Conservation (phyloP, 2,888 invertebrate genomes). For the Drosophila macrothrix region DNA sequence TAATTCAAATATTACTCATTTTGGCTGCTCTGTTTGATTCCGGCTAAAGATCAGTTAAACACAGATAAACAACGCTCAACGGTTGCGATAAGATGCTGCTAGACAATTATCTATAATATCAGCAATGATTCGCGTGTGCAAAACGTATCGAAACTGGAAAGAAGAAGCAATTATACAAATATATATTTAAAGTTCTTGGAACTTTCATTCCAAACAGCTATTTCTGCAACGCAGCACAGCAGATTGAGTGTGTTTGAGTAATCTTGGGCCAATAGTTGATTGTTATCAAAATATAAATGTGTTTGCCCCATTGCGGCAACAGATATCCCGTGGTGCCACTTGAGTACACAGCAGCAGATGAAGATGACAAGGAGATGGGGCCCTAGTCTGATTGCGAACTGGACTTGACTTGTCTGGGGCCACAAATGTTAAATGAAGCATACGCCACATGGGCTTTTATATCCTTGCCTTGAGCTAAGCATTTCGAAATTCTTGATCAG, state of each 20-base stretch:
- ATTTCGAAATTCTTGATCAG: background rate
- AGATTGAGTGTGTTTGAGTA: background rate
- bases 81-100: background rate
- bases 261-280: background rate
- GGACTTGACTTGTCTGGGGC: background rate
- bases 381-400: background rate
- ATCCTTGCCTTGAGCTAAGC: background rate
- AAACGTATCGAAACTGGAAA: background rate
- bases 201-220: background rate
- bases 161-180: background rate
- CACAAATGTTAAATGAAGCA: slow-evolving; percentile 8
- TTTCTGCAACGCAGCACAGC: background rate
- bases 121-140: background rate
- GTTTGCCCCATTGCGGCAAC: slow-evolving; percentile 14
- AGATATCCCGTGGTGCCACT: background rate
- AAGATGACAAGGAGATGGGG: background rate
- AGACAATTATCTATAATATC: background rate
- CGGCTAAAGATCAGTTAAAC: background rate
- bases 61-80: background rate
- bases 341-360: background rate
- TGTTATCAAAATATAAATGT: slow-evolving; percentile 2
- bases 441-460: slow-evolving; percentile 22
- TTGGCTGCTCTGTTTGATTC: background rate
- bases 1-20: background rate
- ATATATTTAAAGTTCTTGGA: background rate